phyloP scores from a whole-genome alignment of 2,113 vertebrate species.

The Myiozetetes cayanensis region DNA sequence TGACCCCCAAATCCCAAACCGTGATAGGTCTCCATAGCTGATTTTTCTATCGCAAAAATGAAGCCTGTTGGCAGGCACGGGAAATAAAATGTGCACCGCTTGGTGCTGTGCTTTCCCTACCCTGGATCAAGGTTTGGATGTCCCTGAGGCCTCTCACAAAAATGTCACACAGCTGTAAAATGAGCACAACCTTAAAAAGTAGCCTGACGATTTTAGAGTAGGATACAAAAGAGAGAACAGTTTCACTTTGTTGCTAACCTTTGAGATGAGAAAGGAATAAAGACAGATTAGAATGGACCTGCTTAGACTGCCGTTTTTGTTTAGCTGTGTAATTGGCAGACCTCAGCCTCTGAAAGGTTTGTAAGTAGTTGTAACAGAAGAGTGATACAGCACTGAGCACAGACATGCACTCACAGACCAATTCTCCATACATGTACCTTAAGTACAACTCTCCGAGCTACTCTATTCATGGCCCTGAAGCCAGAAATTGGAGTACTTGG shows the following conservation, averaged over 20 bases:
- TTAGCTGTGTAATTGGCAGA: background rate
- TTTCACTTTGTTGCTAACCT: background rate
- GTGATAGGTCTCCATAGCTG: background rate
- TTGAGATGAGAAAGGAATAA: background rate
- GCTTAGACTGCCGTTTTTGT: background rate
- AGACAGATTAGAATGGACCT: background rate
- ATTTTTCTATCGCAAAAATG: background rate
- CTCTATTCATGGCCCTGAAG: conserved; percentile 3
- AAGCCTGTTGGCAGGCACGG: background rate
- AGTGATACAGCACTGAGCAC: background rate
- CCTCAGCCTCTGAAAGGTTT: background rate
- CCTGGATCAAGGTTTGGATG: background rate
- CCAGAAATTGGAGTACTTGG: conserved; percentile 38
- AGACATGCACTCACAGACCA: background rate
- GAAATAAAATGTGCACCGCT: background rate
- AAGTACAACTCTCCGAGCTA: conserved; percentile 2
- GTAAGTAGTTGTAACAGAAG: background rate
- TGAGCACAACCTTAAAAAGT: background rate
- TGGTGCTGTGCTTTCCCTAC: background rate
- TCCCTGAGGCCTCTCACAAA: background rate
- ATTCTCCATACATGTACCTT: background rate
- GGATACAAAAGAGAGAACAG: background rate
- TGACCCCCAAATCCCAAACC: no score
- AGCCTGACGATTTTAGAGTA: background rate
- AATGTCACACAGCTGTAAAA: background rate